Evolutionary conservation across 1,140 invertebrate species (phyloP).

Genomic region (Drosophila mauritiana): DNA sequence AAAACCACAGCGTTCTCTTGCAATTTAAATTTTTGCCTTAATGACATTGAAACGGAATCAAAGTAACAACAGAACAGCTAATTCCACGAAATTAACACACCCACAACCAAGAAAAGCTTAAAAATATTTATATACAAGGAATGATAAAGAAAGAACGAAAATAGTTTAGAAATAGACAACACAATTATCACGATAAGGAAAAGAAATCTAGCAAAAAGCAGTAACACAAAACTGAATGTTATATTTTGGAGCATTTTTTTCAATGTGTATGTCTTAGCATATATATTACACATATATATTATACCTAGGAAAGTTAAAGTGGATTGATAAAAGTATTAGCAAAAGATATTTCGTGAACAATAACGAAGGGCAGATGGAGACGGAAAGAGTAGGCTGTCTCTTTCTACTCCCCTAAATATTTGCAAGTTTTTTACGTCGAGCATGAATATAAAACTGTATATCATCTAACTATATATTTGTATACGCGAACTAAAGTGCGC

Average conservation of each 20-base stretch:
- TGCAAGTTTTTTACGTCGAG: conserved; percentile 26
- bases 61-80: conserved; percentile 20
- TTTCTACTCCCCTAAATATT: conserved; percentile 14
- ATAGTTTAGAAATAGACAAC: conserved; percentile 28
- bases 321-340: conserved; percentile 56
- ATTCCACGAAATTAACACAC: conserved; percentile 14
- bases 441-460: conserved; percentile 48
- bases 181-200: conserved; percentile 40
- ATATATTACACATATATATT: conserved; percentile 28
- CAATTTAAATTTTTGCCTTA: conserved; percentile 23
- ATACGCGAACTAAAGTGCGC: conserved; percentile 35
- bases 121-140: conserved; percentile 54
- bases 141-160: conserved; percentile 1
- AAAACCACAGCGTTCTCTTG: neutral
- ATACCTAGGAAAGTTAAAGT: conserved; percentile 8
- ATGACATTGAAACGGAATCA: conserved; percentile 19
- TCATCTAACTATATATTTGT: conserved; percentile 47
- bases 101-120: conserved; percentile 23
- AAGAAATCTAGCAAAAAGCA: conserved; percentile 29
- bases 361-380: conserved; percentile 21
- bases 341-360: conserved; percentile 51
- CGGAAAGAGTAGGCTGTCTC: conserved; percentile 6
- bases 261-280: conserved; percentile 57
- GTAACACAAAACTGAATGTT: conserved; percentile 64
- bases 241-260: conserved; percentile 80